Conservation (phyloP, 2,113 vertebrate species). For the Hippocampus abdominalis region DNA sequence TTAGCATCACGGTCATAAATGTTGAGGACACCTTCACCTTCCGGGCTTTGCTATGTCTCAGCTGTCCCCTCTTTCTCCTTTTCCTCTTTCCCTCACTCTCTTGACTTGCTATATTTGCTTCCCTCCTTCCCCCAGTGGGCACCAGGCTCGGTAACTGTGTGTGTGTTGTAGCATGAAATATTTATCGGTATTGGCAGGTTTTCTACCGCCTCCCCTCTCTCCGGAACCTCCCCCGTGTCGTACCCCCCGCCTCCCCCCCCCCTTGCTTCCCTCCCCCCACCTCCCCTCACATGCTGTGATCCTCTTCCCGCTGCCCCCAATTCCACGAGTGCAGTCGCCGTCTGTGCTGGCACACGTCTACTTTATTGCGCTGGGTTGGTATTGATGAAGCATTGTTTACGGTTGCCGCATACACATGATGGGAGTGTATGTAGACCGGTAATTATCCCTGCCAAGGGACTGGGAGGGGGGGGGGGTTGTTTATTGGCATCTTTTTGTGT, state of each 20-base stretch:
- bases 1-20: conserved; percentile 50
- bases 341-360: conserved; percentile 14
- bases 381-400: conserved; percentile 13
- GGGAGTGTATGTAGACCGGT: background rate
- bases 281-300: conserved; percentile 46
- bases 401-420: conserved; percentile 10
- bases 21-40: conserved; percentile 71
- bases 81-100: conserved; percentile 13
- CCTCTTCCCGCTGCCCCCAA: conserved; percentile 30
- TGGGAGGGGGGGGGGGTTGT: background rate
- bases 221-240: conserved; percentile 11
- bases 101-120: background rate
- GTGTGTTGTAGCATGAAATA: conserved; percentile 61
- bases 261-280: conserved; percentile 7
- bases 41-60: conserved; percentile 58
- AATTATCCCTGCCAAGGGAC: conserved; percentile 1
- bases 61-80: conserved; percentile 26
- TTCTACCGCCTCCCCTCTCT: conserved; percentile 9
- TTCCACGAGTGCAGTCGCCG: conserved; percentile 15
- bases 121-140: conserved; percentile 38
- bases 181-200: conserved; percentile 70
- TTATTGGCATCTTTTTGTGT: conserved; percentile 5
- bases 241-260: conserved; percentile 16
- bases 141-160: conserved; percentile 55
- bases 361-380: conserved; percentile 12